Conservation (phyloP, 2,113 vertebrate genomes). For the Tyrannus savana region DNA sequence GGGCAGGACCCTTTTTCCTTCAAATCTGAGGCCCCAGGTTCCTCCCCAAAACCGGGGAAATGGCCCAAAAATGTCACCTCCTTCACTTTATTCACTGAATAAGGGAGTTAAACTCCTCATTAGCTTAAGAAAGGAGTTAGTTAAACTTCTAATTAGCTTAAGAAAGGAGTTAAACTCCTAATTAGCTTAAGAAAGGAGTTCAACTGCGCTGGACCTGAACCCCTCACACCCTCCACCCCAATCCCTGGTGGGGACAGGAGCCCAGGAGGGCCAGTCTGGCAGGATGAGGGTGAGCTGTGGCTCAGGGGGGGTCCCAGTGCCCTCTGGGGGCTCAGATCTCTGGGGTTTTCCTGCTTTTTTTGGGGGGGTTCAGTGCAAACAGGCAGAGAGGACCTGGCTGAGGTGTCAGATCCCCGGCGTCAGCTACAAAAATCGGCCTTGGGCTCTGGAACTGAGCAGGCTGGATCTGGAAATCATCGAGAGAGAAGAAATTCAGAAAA, state of each 20-base stretch:
- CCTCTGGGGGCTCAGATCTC: not conserved
- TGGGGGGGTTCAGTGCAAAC: not conserved
- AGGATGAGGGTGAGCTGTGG: not conserved
- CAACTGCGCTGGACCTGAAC: too few relatives aligned
- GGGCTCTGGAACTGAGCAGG: not conserved
- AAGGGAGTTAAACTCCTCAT: too few relatives aligned
- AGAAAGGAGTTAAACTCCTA: too few relatives aligned
- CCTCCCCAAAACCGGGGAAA: not conserved
- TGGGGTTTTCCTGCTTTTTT: not conserved
- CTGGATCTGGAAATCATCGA: not conserved
- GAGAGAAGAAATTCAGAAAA: not conserved
- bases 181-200: too few relatives aligned
- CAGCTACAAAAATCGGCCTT: constrained; percentile 5
- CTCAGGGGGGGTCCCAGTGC: not conserved
- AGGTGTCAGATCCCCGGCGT: not conserved
- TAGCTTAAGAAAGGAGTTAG: too few relatives aligned
- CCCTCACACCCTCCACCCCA: not conserved
- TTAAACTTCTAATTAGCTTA: too few relatives aligned
- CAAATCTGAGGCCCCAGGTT: not conserved
- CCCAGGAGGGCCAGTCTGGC: not conserved
- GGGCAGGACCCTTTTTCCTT: not conserved
- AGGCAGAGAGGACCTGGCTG: not conserved
- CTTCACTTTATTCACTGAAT: too few relatives aligned
- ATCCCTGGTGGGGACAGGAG: not conserved
- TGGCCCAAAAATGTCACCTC: not conserved